Conservation (phyloP, 35 echinoderm and acorn worm genomes). For the Apostichopus japonicus region DNA sequence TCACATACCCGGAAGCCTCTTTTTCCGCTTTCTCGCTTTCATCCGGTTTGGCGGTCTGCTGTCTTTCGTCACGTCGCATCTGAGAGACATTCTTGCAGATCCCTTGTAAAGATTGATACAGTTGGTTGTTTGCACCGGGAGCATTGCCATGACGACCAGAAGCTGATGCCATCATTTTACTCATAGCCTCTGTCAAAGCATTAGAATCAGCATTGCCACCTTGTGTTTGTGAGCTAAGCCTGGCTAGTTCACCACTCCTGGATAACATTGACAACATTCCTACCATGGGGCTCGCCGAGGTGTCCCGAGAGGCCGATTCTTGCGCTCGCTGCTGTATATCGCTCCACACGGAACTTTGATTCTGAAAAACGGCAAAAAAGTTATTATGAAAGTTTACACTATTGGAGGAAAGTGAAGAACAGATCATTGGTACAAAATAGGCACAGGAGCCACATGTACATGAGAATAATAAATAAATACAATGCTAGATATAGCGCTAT, state of each 20-base stretch:
- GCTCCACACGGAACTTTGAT: slow-evolving; percentile 62
- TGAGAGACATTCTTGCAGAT: slow-evolving; percentile 68
- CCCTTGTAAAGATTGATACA: slow-evolving; percentile 39
- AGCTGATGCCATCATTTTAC: slow-evolving; percentile 65
- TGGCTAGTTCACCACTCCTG: slow-evolving; percentile 18
- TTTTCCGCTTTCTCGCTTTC: slow-evolving; percentile 37
- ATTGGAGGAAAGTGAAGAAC: no score
- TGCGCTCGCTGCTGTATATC: slow-evolving; percentile 60
- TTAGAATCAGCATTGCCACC: slow-evolving; percentile 5
- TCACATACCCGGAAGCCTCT: slow-evolving; percentile 15
- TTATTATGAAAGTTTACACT: neutral
- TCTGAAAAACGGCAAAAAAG: slow-evolving; percentile 16
- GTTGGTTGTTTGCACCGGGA: neutral
- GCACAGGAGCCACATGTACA: no score
- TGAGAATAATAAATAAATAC: no score
- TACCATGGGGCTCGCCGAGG: slow-evolving; percentile 30
- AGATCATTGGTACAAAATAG: no score
- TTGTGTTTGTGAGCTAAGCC: neutral
- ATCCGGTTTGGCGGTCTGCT: neutral
- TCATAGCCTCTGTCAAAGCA: slow-evolving; percentile 10
- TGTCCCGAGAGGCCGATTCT: slow-evolving; percentile 1
- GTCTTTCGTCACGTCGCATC: slow-evolving; percentile 55
- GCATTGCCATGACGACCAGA: neutral
- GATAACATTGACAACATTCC: slow-evolving; percentile 58
- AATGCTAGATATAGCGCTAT: no score